phyloP scores from a whole-genome alignment of 2,888 invertebrate genomes.

The Noctua janthe region DNA sequence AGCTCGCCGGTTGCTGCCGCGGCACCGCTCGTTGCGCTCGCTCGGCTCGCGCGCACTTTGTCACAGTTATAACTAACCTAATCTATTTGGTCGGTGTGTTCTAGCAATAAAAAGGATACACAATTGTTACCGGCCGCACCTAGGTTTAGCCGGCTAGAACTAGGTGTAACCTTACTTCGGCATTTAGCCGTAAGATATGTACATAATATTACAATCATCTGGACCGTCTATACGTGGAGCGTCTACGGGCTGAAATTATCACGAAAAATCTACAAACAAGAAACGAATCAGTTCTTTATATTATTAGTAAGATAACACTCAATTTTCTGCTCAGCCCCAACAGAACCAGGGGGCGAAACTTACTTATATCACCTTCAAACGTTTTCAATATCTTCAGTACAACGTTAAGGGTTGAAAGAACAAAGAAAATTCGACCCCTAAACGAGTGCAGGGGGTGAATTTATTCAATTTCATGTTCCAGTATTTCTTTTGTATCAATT shows the following conservation, averaged over 20 bases:
- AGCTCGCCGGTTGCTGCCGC: too few relatives aligned
- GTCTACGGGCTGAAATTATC: background rate
- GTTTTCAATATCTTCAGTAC: conserved; percentile 52
- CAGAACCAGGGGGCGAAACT: conserved; percentile 26
- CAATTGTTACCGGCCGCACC: too few relatives aligned
- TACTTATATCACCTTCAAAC: conserved; percentile 63
- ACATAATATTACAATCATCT: background rate
- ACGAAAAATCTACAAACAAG: background rate
- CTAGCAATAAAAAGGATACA: too few relatives aligned
- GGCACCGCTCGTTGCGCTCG: too few relatives aligned
- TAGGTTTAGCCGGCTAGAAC: too few relatives aligned
- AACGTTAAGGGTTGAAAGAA: conserved; percentile 60
- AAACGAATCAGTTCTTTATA: conserved; percentile 12
- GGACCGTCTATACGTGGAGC: too few relatives aligned
- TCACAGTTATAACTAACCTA: too few relatives aligned
- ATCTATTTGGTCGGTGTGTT: too few relatives aligned
- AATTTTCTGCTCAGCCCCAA: conserved; percentile 20
- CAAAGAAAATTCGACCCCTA: conserved; percentile 59
- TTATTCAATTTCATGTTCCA: conserved; percentile 65
- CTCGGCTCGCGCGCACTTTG: too few relatives aligned
- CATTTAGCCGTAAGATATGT: background rate
- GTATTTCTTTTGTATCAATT: conserved; percentile 65
- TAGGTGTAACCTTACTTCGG: too few relatives aligned
- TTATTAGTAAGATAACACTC: conserved; percentile 42
- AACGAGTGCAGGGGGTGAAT: conserved; percentile 59